These are phyloP conservation scores for Pseudorasbora parva DNA, from an alignment of 2,113 vertebrate genomes.

Conservation along the genomic window DNA sequence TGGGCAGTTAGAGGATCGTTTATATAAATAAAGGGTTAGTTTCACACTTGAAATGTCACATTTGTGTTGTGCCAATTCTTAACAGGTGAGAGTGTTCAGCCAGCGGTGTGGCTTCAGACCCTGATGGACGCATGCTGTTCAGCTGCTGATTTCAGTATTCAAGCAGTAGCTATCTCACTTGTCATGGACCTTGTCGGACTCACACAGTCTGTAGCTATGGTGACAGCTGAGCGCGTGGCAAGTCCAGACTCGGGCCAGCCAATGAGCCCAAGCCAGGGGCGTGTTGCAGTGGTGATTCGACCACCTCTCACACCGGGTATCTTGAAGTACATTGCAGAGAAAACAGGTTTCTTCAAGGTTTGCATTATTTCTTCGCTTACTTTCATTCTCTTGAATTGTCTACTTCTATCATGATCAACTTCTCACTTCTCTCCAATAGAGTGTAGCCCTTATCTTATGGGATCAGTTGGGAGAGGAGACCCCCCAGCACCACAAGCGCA, in stretches of 20 bases:
- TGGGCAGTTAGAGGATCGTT: neutral
- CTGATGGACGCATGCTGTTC: slow-evolving; percentile 92
- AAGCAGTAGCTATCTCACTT: slow-evolving; percentile 90
- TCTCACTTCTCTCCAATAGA: slow-evolving; percentile 69
- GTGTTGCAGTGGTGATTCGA: slow-evolving; percentile 95
- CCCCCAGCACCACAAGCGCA: slow-evolving; percentile 95
- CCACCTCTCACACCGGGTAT: slow-evolving; percentile 95
- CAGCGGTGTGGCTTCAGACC: slow-evolving; percentile 90
- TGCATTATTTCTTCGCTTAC: neutral
- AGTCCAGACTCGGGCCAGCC: slow-evolving; percentile 82
- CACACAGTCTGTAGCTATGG: slow-evolving; percentile 91
- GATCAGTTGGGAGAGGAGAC: slow-evolving; percentile 90
- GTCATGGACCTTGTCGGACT: slow-evolving; percentile 96
- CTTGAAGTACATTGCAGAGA: slow-evolving; percentile 90
- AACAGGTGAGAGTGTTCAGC: slow-evolving; percentile 84
- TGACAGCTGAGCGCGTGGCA: slow-evolving; percentile 85
- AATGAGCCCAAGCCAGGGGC: slow-evolving; percentile 94
- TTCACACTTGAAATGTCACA: neutral
- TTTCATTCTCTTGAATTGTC: neutral
- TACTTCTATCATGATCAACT: neutral
- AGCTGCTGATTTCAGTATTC: slow-evolving; percentile 86
- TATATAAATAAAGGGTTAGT: neutral
- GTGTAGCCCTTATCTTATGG: slow-evolving; percentile 92
- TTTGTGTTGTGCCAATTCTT: neutral
- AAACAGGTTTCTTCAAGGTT: slow-evolving; percentile 97